Conservation (phyloP, 2,888 invertebrate species). For the Trachelus tabidus region DNA sequence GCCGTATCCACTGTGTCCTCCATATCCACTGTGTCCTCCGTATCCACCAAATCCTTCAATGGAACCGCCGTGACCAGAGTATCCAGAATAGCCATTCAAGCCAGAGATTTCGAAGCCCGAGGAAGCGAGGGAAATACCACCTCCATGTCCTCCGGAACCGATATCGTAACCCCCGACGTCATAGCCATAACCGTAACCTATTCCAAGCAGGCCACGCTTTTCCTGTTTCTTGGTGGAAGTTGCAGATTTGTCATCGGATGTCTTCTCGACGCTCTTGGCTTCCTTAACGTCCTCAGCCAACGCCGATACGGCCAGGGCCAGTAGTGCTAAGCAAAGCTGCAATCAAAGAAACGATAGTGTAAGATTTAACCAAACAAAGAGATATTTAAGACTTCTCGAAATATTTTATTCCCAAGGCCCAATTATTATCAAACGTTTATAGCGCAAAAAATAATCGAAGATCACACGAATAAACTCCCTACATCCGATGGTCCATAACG, state of each 20-base stretch:
- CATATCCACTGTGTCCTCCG: conserved; percentile 39
- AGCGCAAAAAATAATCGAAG: background rate
- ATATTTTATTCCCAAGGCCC: background rate
- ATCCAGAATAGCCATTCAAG: conserved; percentile 1
- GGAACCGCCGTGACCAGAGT: conserved; percentile 66
- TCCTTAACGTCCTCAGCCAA: conserved; percentile 74
- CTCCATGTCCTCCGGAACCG: conserved; percentile 71
- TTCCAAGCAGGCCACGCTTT: conserved; percentile 82
- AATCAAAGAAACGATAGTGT: conserved; percentile 38
- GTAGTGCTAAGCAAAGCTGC: conserved; percentile 79
- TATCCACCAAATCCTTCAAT: conserved; percentile 22
- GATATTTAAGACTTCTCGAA: background rate
- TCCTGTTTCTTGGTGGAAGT: conserved; percentile 74
- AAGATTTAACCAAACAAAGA: background rate
- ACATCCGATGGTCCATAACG: background rate
- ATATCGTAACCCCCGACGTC: conserved; percentile 80
- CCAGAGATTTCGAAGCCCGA: background rate
- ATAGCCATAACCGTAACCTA: conserved; percentile 86
- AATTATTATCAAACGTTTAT: background rate
- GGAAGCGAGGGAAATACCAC: conserved; percentile 16
- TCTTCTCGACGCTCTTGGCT: conserved; percentile 66
- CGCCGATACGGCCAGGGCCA: conserved; percentile 78
- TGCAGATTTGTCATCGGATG: conserved; percentile 28
- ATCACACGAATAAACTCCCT: background rate
- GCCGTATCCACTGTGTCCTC: conserved; percentile 40